These are phyloP conservation scores for Pteromalus puparum DNA, from an alignment of 1,140 invertebrate genomes.

Conservation along the genomic window DNA sequence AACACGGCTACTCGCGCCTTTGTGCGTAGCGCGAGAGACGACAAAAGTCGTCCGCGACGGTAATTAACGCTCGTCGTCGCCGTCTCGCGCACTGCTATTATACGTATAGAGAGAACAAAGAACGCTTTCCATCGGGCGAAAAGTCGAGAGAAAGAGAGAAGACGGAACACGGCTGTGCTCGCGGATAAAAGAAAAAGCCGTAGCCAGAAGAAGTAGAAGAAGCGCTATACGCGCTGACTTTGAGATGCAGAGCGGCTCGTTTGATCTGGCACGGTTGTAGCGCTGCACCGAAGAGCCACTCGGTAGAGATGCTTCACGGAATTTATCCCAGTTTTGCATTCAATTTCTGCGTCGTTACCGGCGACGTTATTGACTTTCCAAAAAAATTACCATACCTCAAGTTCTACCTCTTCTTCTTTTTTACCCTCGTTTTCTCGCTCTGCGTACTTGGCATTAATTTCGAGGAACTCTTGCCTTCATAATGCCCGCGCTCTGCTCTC, in stretches of 20 bases:
- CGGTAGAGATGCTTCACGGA: not conserved
- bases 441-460: constrained; percentile 35
- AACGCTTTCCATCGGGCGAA: constrained; percentile 3
- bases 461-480: not conserved
- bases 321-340: constrained; percentile 48
- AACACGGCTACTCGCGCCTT: not conserved
- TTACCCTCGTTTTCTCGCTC: not conserved
- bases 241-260: constrained; percentile 56
- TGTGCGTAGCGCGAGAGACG: not conserved
- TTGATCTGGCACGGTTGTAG: constrained; percentile 49
- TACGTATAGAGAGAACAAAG: not conserved
- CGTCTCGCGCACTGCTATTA: too few species aligned
- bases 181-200: constrained; percentile 13
- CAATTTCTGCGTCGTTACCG: constrained; percentile 47
- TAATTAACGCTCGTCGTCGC: constrained; percentile 35
- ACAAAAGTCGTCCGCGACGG: constrained; percentile 16
- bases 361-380: constrained; percentile 44
- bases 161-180: not conserved
- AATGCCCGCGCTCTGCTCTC: not conserved
- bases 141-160: not conserved
- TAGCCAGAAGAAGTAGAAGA: not conserved
- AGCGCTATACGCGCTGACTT: constrained; percentile 42
- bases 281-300: not conserved
- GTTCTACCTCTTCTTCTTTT: not conserved
- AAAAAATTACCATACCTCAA: constrained; percentile 47